Evolutionary conservation across 2,888 invertebrate species (phyloP).

Genomic region (Neelides folsomi): DNA sequence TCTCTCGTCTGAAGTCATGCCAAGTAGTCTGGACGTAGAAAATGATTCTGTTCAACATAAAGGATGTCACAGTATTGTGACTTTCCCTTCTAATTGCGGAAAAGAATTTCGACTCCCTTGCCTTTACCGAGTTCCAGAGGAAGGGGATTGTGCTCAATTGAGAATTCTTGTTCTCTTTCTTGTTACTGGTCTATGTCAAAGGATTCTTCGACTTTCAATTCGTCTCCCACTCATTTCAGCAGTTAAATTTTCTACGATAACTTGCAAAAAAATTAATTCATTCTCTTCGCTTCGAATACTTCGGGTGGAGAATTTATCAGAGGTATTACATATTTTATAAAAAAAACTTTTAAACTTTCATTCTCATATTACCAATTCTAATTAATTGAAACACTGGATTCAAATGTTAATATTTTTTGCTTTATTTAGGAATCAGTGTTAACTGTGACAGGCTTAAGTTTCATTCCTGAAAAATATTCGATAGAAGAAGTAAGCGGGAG

Average conservation of each 20-base stretch:
- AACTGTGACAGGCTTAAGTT: no score
- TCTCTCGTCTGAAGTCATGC: conserved; percentile 16
- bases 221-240: conserved; percentile 17
- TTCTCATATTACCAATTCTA: no score
- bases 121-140: conserved; percentile 18
- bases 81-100: background rate
- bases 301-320: conserved; percentile 22
- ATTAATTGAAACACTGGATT: no score
- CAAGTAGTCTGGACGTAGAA: background rate
- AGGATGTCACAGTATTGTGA: conserved; percentile 8
- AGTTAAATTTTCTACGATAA: conserved; percentile 21
- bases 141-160: conserved; percentile 16
- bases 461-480: no score
- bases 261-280: conserved; percentile 19
- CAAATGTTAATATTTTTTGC: no score
- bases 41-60: conserved; percentile 7
- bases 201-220: conserved; percentile 16
- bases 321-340: conserved; percentile 11
- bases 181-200: conserved; percentile 4
- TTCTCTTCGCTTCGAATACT: conserved; percentile 17
- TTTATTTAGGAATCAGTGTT: no score
- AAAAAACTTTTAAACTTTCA: no score
- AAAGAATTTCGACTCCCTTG: conserved; percentile 15
- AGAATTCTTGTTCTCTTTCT: conserved; percentile 15
- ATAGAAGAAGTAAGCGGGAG: no score